phyloP scores from a whole-genome alignment of 53 echinoderm and acorn worm species.

The Holothuria leucospilota region DNA sequence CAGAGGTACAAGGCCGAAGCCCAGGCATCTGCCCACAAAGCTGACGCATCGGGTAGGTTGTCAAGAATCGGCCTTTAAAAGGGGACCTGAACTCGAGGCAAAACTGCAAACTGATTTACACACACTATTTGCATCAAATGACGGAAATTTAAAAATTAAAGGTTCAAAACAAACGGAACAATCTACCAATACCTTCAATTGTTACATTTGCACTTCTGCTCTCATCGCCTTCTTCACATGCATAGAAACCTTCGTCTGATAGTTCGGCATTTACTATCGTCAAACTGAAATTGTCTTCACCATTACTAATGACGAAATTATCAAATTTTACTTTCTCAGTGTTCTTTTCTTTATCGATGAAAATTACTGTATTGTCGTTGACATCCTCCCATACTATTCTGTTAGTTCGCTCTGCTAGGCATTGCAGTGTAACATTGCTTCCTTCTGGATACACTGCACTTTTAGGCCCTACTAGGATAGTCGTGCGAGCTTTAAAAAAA shows the following conservation, averaged over 20 bases:
- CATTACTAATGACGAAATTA: neutral
- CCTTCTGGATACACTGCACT: neutral
- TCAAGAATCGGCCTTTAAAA: no score
- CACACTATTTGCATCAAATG: no score
- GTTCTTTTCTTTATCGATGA: neutral
- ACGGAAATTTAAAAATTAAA: no score
- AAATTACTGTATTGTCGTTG: neutral
- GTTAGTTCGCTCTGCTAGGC: neutral
- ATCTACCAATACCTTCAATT: neutral
- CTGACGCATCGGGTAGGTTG: no score
- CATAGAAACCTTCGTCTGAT: neutral
- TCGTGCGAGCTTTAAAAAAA: neutral
- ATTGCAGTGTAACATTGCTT: neutral
- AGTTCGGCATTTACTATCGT: neutral
- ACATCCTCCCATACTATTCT: neutral
- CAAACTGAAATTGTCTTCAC: neutral
- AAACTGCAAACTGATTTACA: no score
- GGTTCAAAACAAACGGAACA: no score
- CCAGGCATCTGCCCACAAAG: no score
- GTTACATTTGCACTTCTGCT: neutral
- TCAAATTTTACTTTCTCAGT: slow-evolving; percentile 9
- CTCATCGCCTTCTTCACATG: neutral
- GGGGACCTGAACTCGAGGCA: no score
- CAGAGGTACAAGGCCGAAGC: no score
- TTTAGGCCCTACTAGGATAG: neutral